phyloP scores from a whole-genome alignment of 1,140 invertebrate genomes.

The Lysiphlebus fabarum region DNA sequence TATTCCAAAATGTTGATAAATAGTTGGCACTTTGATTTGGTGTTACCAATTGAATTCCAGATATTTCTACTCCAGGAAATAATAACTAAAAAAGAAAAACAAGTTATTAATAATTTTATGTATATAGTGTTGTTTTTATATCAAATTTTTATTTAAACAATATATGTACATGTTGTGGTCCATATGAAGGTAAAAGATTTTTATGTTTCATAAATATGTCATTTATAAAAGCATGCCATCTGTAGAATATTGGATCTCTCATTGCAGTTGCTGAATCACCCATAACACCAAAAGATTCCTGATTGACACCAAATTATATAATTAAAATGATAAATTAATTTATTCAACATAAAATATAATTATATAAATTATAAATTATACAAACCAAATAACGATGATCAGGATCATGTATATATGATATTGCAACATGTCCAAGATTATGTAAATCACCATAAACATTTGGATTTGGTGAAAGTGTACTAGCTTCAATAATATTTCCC shows the following conservation, averaged over 20 bases:
- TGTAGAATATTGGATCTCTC: conserved; percentile 83
- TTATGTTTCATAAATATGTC: conserved; percentile 78
- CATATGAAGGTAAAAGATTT: conserved; percentile 64
- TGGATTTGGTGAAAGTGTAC: conserved; percentile 66
- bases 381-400: conserved; percentile 65
- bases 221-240: conserved; percentile 79
- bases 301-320: not conserved
- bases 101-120: not conserved
- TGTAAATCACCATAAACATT: conserved; percentile 73
- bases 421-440: conserved; percentile 67
- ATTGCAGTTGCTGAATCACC: conserved; percentile 72
- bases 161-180: conserved; percentile 55
- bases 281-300: conserved; percentile 65
- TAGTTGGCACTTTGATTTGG: conserved; percentile 55
- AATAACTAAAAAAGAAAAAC: conserved; percentile 55
- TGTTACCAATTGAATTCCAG: conserved; percentile 54
- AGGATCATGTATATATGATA: conserved; percentile 71
- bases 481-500: conserved; percentile 75
- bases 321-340: not conserved
- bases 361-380: conserved; percentile 21
- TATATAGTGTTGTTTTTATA: too few species aligned
- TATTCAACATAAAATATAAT: not conserved
- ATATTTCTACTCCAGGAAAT: conserved; percentile 62
- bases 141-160: conserved; percentile 2
- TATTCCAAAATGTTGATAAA: conserved; percentile 69